A percentile compares a stretch with the other conserved stretches of the same genome.
These are phyloP conservation scores for Verasper variegatus DNA, from an alignment of 2,113 vertebrate species.

Conservation along the genomic window DNA sequence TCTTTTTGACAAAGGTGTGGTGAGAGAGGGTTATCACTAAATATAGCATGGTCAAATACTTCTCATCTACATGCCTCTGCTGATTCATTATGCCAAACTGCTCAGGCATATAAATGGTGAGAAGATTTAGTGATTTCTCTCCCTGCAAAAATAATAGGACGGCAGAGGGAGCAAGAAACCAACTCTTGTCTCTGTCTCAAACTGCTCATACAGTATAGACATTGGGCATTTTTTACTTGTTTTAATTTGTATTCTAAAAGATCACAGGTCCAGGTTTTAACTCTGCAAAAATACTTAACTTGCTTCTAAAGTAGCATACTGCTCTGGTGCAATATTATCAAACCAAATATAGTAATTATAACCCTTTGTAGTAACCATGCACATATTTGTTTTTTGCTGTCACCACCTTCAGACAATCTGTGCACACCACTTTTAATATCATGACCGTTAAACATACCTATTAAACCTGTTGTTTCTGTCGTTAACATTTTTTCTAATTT, in stretches of 20 bases:
- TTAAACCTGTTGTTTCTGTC: no score
- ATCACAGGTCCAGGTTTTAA: background rate
- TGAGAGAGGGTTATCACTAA: constrained; percentile 26
- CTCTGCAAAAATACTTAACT: background rate
- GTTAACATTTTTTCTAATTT: no score
- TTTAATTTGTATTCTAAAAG: background rate
- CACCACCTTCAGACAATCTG: background rate
- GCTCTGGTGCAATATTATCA: background rate
- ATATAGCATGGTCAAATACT: constrained; percentile 23
- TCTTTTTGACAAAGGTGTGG: constrained; percentile 37
- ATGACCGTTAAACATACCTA: no score
- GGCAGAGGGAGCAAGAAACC: background rate
- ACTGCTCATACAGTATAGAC: no score
- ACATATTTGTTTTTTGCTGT: background rate
- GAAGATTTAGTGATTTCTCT: background rate
- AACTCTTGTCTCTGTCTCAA: background rate
- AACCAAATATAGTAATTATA: background rate
- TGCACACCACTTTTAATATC: background rate
- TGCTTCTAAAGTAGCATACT: background rate
- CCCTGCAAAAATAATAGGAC: background rate
- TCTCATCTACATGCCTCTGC: constrained; percentile 2
- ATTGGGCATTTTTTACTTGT: no score
- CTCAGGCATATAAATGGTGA: background rate
- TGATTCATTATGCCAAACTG: constrained; percentile 1
- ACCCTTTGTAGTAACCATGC: background rate